These are phyloP conservation scores for Halcyon senegalensis DNA, from an alignment of 2,113 vertebrate genomes.

Conservation along the genomic window DNA sequence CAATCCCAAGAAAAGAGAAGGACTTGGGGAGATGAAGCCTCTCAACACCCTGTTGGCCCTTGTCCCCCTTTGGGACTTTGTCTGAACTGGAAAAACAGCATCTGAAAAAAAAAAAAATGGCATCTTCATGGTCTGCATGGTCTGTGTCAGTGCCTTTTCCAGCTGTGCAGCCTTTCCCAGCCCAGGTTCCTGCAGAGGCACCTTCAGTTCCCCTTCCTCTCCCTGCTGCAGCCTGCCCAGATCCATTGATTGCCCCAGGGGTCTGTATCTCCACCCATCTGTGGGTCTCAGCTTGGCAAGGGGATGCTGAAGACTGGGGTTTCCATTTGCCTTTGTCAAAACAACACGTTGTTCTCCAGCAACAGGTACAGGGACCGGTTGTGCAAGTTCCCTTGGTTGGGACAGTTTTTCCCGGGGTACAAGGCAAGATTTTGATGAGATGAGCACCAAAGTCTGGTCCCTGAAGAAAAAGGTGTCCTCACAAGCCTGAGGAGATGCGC, in stretches of 20 bases:
- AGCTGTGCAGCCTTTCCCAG: neutral
- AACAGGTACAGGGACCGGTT: neutral
- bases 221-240: neutral
- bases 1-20: neutral
- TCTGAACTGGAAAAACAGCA: neutral
- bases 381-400: neutral
- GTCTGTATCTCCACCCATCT: neutral
- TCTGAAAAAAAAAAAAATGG: neutral
- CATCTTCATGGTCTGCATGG: accelerated
- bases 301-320: neutral
- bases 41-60: neutral
- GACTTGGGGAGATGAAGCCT: neutral
- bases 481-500: neutral
- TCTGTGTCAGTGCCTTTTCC: neutral
- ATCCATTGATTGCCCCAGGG: neutral
- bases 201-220: neutral
- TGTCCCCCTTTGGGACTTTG: neutral
- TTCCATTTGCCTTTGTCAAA: constrained; percentile 1
- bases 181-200: neutral
- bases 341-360: neutral
- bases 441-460: neutral
- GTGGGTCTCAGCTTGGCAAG: neutral
- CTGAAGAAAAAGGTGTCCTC: neutral
- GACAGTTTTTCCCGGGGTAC: neutral
- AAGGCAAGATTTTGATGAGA: neutral